phyloP scores from a whole-genome alignment of 1,140 invertebrate genomes.

The Mya arenaria region DNA sequence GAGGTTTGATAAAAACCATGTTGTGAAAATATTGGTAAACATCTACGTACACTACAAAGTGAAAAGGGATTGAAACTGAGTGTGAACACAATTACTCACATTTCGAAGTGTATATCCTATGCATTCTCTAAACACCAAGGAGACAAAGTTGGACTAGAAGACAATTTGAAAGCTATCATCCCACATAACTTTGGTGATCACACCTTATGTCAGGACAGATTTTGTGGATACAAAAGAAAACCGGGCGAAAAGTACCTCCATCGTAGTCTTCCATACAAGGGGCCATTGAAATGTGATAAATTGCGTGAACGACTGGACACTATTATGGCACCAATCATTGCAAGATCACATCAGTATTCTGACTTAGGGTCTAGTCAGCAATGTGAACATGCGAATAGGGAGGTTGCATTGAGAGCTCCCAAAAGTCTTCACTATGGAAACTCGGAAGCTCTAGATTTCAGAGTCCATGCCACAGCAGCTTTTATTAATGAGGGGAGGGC shows the following conservation, averaged over 20 bases:
- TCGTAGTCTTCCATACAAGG: neutral
- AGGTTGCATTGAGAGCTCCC: neutral
- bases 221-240: constrained; percentile 4
- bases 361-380: constrained; percentile 19
- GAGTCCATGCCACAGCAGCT: constrained; percentile 11
- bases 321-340: neutral
- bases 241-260: neutral
- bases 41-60: neutral
- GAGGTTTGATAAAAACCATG: constrained; percentile 16
- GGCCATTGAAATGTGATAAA: neutral
- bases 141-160: neutral
- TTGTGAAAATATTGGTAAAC: constrained; percentile 2
- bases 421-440: constrained; percentile 19
- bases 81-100: neutral
- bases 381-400: constrained; percentile 30
- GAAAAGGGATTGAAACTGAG: neutral
- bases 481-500: constrained; percentile 35
- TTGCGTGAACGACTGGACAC: neutral
- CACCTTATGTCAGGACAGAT: neutral
- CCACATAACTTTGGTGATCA: constrained; percentile 20
- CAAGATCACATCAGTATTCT: no score
- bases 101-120: neutral
- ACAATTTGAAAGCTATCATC: neutral
- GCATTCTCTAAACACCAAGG: neutral
- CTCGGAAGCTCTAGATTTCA: constrained; percentile 5